Conservation (phyloP, 2,113 vertebrate species). For the Phoenicopterus ruber region DNA sequence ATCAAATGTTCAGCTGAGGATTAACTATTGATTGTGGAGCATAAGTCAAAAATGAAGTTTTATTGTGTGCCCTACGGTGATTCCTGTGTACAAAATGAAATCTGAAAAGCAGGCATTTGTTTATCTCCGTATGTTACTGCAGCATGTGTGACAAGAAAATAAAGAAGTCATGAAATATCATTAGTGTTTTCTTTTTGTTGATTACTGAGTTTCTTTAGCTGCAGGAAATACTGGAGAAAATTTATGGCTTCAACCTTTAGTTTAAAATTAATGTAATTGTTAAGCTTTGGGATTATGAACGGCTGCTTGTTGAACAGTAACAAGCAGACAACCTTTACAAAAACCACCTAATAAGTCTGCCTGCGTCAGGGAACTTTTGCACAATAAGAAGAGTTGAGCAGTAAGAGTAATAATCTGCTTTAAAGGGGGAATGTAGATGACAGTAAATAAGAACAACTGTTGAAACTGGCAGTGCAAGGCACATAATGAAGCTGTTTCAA, state of each 20-base stretch:
- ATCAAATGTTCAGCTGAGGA: not conserved
- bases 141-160: conserved; percentile 38
- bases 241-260: conserved; percentile 63
- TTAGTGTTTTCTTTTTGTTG: conserved; percentile 67
- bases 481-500: not conserved
- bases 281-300: conserved; percentile 55
- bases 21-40: conserved; percentile 14
- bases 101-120: not conserved
- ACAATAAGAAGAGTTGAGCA: not conserved
- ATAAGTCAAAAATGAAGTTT: conserved; percentile 27
- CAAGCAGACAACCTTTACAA: conserved; percentile 44
- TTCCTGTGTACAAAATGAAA: conserved; percentile 24
- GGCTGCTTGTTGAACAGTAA: conserved; percentile 1
- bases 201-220: conserved; percentile 58
- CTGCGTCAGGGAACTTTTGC: not conserved
- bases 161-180: conserved; percentile 53
- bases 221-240: conserved; percentile 45
- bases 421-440: conserved; percentile 8
- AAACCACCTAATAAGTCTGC: conserved; percentile 19
- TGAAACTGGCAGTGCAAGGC: not conserved
- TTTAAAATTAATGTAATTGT: conserved; percentile 60
- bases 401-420: conserved; percentile 20
- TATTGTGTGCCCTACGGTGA: not conserved
- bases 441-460: not conserved
- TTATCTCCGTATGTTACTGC: not conserved